phyloP scores from a whole-genome alignment of 1,140 invertebrate species.

The Tyrophagus putrescentiae region DNA sequence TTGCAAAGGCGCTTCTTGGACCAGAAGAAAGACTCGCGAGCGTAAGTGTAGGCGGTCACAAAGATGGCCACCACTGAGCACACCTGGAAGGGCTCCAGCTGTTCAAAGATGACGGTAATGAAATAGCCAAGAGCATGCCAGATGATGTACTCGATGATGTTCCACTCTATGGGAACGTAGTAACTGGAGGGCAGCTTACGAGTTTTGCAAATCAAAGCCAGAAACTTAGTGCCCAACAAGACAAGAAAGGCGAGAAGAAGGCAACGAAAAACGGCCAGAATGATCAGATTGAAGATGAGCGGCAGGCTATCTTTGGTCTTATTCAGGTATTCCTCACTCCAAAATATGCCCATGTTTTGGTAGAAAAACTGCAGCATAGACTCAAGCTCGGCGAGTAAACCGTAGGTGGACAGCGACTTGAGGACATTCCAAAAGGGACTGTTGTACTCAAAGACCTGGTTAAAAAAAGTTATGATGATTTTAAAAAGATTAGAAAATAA shows the following conservation, averaged over 20 bases:
- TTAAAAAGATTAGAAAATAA: too few relatives aligned
- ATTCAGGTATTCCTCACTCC: too few relatives aligned
- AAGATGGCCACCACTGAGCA: too few relatives aligned
- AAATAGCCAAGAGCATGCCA: neutral
- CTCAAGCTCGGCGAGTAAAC: neutral
- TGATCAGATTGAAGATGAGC: neutral
- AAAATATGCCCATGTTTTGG: too few relatives aligned
- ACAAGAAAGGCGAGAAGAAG: neutral
- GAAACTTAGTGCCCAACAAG: neutral
- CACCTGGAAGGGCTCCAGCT: too few relatives aligned
- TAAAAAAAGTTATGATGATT: too few relatives aligned
- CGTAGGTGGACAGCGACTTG: neutral
- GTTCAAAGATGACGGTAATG: too few relatives aligned
- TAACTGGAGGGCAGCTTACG: neutral
- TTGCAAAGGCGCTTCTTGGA: too few relatives aligned
- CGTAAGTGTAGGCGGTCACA: too few relatives aligned
- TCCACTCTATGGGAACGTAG: neutral
- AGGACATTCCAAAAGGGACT: neutral
- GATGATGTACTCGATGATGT: neutral
- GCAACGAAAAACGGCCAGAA: neutral
- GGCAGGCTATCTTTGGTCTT: too few relatives aligned
- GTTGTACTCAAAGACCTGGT: slow-evolving; percentile 1
- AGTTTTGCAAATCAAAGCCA: neutral
- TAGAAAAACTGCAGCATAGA: too few relatives aligned
- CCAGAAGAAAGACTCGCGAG: too few relatives aligned